Percentiles rank a stretch among this genome's conserved stretches.
Evolutionary conservation across 1,140 invertebrate species (phyloP).

Genomic region (Heliothis virescens): DNA sequence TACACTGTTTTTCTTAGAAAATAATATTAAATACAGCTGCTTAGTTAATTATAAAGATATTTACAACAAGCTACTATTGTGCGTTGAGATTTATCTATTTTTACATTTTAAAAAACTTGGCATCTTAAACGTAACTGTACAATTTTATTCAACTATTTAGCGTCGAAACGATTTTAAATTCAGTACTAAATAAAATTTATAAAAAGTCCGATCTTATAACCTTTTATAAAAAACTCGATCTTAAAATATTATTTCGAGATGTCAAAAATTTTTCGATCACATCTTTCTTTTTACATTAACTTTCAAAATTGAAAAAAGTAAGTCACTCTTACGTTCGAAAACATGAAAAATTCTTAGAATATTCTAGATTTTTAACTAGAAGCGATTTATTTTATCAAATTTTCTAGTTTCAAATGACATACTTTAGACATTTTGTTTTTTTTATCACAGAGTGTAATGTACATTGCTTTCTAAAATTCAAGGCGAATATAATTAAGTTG

Average conservation of each 20-base stretch:
- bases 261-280: not conserved
- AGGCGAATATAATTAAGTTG: not conserved
- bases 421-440: not conserved
- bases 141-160: not conserved
- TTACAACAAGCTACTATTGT: not conserved
- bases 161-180: not conserved
- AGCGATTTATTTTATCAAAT: no score
- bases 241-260: conserved; percentile 18
- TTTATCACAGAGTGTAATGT: conserved; percentile 30
- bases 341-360: no score
- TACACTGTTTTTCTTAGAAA: conserved; percentile 5
- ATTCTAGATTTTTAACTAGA: no score
- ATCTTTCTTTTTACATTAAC: no score
- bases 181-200: conserved; percentile 14
- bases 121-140: not conserved
- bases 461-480: not conserved
- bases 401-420: not conserved
- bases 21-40: conserved; percentile 10
- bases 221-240: conserved; percentile 12
- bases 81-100: not conserved
- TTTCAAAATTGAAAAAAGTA: no score
- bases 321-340: no score
- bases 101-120: not conserved
- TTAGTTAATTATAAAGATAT: not conserved
- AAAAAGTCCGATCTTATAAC: conserved; percentile 8